Evolutionary conservation across 1,140 invertebrate species (phyloP).

Genomic region (Ectropis grisescens): DNA sequence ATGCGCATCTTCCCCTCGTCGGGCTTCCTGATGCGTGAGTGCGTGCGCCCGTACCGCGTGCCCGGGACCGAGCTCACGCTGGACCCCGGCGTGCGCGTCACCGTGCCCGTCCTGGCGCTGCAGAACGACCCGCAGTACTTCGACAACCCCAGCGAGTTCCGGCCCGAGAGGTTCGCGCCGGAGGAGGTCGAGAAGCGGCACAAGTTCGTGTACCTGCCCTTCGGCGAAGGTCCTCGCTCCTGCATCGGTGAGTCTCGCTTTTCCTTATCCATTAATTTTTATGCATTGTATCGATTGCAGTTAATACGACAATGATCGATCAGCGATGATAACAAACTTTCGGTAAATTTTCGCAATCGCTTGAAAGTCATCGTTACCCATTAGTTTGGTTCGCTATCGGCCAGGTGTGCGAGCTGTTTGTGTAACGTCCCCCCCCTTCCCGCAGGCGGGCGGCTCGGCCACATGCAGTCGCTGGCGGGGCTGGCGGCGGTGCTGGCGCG

Average conservation of each 20-base stretch:
- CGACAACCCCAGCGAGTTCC: constrained; percentile 66
- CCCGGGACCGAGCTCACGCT: constrained; percentile 38
- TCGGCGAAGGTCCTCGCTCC: constrained; percentile 34
- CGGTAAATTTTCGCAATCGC: too few relatives aligned
- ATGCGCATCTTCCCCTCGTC: constrained; percentile 58
- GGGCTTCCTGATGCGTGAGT: constrained; percentile 44
- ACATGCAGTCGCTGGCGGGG: constrained; percentile 23
- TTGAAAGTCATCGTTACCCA: too few relatives aligned
- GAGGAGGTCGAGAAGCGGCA: constrained; percentile 37
- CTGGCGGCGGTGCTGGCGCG: constrained; percentile 19
- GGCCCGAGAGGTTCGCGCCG: constrained; percentile 70
- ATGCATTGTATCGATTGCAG: too few relatives aligned
- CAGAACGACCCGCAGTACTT: constrained; percentile 71
- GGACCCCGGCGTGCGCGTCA: constrained; percentile 33
- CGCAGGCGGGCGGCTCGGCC: constrained; percentile 11
- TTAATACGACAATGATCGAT: too few relatives aligned
- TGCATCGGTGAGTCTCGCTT: constrained; percentile 28
- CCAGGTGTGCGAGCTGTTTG: too few relatives aligned
- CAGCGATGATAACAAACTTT: too few relatives aligned
- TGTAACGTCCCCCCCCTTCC: too few relatives aligned
- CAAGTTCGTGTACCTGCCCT: constrained; percentile 49
- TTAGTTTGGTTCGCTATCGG: too few relatives aligned
- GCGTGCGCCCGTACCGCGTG: constrained; percentile 51
- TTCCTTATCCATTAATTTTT: background rate
- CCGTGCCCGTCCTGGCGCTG: constrained; percentile 55